Conservation (phyloP, 2,888 invertebrate genomes). For the Cataglyphis livida region DNA sequence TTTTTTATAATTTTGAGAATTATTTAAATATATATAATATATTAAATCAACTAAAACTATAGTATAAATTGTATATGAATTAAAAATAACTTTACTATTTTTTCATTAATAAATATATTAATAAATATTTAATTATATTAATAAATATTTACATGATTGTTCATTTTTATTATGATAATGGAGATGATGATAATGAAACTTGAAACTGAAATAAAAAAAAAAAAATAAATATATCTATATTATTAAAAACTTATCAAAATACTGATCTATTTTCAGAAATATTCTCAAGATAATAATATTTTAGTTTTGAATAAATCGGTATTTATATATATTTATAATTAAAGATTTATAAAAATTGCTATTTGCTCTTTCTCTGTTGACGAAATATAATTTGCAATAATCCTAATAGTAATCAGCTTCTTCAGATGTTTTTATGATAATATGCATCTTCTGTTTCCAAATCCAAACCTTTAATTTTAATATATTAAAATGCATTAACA, state of each 20-base stretch:
- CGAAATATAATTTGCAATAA: constrained; percentile 16
- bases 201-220: background rate
- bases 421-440: background rate
- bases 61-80: background rate
- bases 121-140: constrained; percentile 21
- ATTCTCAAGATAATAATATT: background rate
- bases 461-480: constrained; percentile 30
- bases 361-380: background rate
- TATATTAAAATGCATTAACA: background rate
- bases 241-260: background rate
- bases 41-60: constrained; percentile 11
- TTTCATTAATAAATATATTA: background rate
- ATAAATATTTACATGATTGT: constrained; percentile 22
- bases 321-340: constrained; percentile 14
- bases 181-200: background rate
- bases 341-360: constrained; percentile 23
- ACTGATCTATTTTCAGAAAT: background rate
- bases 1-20: constrained; percentile 1
- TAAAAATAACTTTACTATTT: background rate
- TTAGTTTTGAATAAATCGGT: constrained; percentile 7
- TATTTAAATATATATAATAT: background rate
- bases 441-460: background rate
- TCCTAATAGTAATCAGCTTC: background rate
- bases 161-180: constrained; percentile 24
- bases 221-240: no score